Evolutionary conservation across 2,113 vertebrate genomes (phyloP).

Genomic region (Perca schrenkii): DNA sequence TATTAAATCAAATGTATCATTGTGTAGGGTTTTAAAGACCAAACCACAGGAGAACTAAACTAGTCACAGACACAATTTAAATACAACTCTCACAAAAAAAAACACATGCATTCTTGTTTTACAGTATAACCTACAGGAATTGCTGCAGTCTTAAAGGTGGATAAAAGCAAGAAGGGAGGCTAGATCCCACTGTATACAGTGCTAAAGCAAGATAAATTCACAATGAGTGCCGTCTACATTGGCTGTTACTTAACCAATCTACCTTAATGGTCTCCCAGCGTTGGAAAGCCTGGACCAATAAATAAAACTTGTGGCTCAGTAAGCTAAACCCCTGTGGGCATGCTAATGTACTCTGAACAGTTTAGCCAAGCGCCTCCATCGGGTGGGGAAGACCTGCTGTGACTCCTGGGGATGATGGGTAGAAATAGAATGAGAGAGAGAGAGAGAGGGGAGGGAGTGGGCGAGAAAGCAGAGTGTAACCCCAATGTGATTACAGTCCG

Average conservation of each 20-base stretch:
- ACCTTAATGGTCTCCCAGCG: conserved; percentile 20
- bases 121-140: not conserved
- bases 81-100: not conserved
- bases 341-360: conserved; percentile 23
- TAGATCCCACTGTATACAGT: not conserved
- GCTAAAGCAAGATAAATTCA: not conserved
- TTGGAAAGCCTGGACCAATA: conserved; percentile 21
- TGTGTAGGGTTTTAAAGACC: not conserved
- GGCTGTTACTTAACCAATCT: conserved; percentile 18
- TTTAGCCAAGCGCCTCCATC: conserved; percentile 8
- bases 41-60: not conserved
- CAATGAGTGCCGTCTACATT: not conserved
- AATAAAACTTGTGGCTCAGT: conserved; percentile 24
- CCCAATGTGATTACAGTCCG: conserved; percentile 30
- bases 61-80: not conserved
- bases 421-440: conserved; percentile 2
- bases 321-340: conserved; percentile 14
- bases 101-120: not conserved
- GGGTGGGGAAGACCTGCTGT: conserved; percentile 26
- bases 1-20: too few relatives aligned
- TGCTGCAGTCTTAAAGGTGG: not conserved
- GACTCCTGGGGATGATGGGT: conserved; percentile 36
- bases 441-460: too few relatives aligned
- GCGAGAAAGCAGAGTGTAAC: conserved; percentile 17
- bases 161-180: not conserved